Evolutionary conservation across 2,113 vertebrate genomes (phyloP).

Genomic region (Paracanthobrama guichenoti): DNA sequence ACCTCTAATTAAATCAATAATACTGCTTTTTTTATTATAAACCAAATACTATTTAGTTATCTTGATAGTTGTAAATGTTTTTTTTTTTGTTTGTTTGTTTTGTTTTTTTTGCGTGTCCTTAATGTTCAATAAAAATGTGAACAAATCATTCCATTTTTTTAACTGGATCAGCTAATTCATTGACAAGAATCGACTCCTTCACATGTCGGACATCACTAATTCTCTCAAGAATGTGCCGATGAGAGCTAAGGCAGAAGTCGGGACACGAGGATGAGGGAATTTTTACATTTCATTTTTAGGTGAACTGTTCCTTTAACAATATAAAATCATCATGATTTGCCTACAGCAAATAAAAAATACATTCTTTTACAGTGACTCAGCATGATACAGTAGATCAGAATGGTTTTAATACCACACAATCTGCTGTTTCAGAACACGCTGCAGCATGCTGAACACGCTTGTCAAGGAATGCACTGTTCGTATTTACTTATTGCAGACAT

Average conservation of each 20-base stretch:
- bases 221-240: too few species aligned
- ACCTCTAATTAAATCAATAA: too few species aligned
- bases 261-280: neutral
- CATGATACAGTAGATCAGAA: neutral
- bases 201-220: too few species aligned
- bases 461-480: conserved; percentile 4
- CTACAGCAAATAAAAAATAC: neutral
- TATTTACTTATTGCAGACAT: neutral
- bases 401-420: neutral
- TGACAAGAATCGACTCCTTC: neutral
- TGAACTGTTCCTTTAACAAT: neutral
- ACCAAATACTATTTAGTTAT: too few species aligned
- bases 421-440: neutral
- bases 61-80: too few species aligned
- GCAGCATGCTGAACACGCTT: neutral
- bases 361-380: neutral
- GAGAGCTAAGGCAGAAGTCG: neutral
- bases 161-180: neutral
- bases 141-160: neutral
- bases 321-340: neutral
- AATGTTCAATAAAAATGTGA: too few species aligned
- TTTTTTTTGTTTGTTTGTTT: too few species aligned
- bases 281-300: neutral
- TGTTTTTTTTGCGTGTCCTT: too few species aligned
- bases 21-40: too few species aligned